Percentiles rank a stretch among this genome's conserved stretches.
phyloP scores from a whole-genome alignment of 2,113 vertebrate genomes.

The Xenopus laevis region DNA sequence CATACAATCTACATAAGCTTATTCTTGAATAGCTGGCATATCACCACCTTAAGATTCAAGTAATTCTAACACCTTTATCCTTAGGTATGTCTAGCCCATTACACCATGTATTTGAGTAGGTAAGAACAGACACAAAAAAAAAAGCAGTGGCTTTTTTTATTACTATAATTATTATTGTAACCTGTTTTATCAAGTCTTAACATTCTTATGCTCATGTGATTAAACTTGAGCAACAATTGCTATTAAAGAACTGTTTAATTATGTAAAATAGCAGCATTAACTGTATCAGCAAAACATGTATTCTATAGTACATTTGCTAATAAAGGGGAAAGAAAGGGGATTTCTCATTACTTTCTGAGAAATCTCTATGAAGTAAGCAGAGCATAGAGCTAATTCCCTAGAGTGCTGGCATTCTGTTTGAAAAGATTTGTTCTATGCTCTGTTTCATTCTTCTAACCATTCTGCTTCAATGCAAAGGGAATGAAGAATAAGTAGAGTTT shows the following conservation, averaged over 20 bases:
- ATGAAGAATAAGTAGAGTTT: slow-evolving; percentile 50
- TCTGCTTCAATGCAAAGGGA: slow-evolving; percentile 14
- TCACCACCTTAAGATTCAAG: too few species aligned
- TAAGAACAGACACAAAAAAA: too few species aligned
- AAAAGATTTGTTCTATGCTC: slow-evolving; percentile 61
- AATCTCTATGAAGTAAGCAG: slow-evolving; percentile 55
- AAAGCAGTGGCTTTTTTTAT: too few species aligned
- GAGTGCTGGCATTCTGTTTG: slow-evolving; percentile 54
- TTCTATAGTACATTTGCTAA: slow-evolving; percentile 48
- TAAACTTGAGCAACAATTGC: too few species aligned
- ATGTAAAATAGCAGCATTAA: slow-evolving; percentile 5
- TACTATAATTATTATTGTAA: too few species aligned
- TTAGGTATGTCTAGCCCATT: too few species aligned
- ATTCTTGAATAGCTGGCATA: too few species aligned
- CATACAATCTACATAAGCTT: too few species aligned
- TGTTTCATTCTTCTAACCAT: slow-evolving; percentile 51
- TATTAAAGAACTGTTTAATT: slow-evolving; percentile 1
- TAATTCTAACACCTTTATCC: too few species aligned
- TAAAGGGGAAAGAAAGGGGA: slow-evolving; percentile 45
- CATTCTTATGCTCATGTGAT: too few species aligned
- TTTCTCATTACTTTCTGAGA: slow-evolving; percentile 48
- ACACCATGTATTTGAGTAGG: too few species aligned
- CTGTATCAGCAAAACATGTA: slow-evolving; percentile 13
- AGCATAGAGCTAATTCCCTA: slow-evolving; percentile 57
- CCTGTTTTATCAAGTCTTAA: too few species aligned